These are phyloP conservation scores for Panzeria rudis DNA, from an alignment of 2,888 invertebrate species.

Conservation along the genomic window DNA sequence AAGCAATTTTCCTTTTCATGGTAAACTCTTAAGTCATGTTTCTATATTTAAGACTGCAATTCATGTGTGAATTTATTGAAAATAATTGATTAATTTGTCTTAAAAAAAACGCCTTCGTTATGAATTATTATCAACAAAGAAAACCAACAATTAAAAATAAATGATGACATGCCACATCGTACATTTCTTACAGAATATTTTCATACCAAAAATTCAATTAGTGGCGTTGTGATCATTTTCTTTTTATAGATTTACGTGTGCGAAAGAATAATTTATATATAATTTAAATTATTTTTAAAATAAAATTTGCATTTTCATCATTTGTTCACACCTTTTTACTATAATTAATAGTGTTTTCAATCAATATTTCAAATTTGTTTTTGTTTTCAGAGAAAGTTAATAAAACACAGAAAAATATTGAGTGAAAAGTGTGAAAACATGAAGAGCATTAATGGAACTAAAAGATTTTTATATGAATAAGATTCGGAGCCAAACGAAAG, in stretches of 20 bases:
- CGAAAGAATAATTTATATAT: constrained; percentile 7
- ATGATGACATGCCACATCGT: constrained; percentile 16
- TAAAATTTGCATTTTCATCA: constrained; percentile 46
- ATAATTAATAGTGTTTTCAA: constrained; percentile 24
- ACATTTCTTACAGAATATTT: neutral
- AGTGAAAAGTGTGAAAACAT: neutral
- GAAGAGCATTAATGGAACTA: neutral
- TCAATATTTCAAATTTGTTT: constrained; percentile 8
- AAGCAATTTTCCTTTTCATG: neutral
- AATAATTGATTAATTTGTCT: neutral
- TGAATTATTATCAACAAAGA: constrained; percentile 16
- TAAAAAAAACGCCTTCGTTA: constrained; percentile 12
- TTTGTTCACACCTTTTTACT: constrained; percentile 54
- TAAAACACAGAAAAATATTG: constrained; percentile 1
- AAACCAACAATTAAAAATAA: constrained; percentile 25
- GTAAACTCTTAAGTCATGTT: neutral
- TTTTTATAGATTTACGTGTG: constrained; percentile 48
- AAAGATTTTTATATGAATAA: too few relatives aligned
- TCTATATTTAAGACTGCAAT: too few relatives aligned
- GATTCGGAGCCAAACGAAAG: neutral
- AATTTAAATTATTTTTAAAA: constrained; percentile 22
- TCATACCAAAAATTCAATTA: constrained; percentile 18
- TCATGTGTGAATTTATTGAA: neutral
- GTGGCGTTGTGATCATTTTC: constrained; percentile 21
- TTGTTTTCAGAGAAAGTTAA: constrained; percentile 40